Conservation (phyloP, 2,113 vertebrate species). For the Myanophis thanlyinensis region DNA sequence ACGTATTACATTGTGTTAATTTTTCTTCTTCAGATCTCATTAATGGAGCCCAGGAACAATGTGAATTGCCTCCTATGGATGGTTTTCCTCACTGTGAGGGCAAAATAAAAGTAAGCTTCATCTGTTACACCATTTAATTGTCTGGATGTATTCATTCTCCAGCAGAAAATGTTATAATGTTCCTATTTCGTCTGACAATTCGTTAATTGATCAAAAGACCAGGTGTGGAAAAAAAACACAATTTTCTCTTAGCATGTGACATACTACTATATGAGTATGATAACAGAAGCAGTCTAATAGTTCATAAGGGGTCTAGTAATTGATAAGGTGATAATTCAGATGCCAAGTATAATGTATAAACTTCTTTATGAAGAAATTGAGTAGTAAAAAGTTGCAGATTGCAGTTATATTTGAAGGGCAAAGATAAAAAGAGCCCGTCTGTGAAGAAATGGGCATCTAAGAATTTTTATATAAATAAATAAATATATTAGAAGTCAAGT, state of each 20-base stretch:
- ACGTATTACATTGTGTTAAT: conserved; percentile 37
- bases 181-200: neutral
- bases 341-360: neutral
- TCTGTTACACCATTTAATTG: neutral
- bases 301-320: neutral
- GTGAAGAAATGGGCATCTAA: neutral
- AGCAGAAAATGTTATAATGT: neutral
- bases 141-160: neutral
- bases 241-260: neutral
- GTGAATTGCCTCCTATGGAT: conserved; percentile 93
- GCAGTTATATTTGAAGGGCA: neutral
- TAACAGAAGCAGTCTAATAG: neutral
- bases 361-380: neutral
- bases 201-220: neutral
- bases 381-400: neutral
- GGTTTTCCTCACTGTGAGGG: conserved; percentile 98
- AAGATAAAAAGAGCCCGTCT: neutral
- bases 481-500: too few species aligned
- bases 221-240: neutral
- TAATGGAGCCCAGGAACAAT: conserved; percentile 98
- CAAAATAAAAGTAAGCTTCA: conserved; percentile 88
- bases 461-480: neutral
- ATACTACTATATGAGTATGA: neutral
- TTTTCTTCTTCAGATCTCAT: conserved; percentile 84
- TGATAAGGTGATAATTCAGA: neutral